Evolutionary conservation across 2,797 vertebrate species (phyloP), one percentile per base, ranked within the genome.

Genomic region (Mormyrus proboscirostris): DNA sequence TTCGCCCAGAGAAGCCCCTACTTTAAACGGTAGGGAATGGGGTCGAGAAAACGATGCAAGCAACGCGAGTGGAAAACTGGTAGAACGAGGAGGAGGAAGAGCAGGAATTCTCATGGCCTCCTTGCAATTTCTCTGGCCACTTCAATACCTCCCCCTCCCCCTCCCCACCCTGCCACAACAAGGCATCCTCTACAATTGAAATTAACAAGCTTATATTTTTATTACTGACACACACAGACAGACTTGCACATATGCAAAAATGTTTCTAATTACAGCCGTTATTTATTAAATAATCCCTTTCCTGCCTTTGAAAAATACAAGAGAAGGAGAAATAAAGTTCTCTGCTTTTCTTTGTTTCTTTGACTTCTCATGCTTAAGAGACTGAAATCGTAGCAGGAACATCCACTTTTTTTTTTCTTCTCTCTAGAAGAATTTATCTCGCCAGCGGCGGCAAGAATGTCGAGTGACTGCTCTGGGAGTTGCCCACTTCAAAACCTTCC

Each of bases 201-300:
- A 96, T 96, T 95, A 96, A 95, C 95, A 95, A 94, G 95, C 95
- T 94, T 95, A 96, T 96, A 94, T 95, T 96, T 96, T 95, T 93
- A 94, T 94, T 93, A 95, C 95, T 94, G 94, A 88, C 94, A 95
- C 94, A 93, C 94, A 83, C 89, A 90, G 89, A 83, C 89, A 90
- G 89, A 90, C 89, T 87, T 88, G 84, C 84, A 87, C 89, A 65
- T 85, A 89, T 88, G 49, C 87, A 55, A 86, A 50, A 91, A 44
- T 90, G 87, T 86, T 88, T 88, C 49, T 85, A 86, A 88, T 86
- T 83, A 84, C 25, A 76, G 57, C 41, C n/a, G 53, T 85, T 90
- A 51, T 88, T 83, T 89, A 59, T 84, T 84, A 76, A 88, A 73
- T 86, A 86, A 38, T 55, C 44, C 86, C 7, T 25, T 51, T 73